Conservation (phyloP, 1,140 invertebrate genomes). For the Batillaria attramentaria region DNA sequence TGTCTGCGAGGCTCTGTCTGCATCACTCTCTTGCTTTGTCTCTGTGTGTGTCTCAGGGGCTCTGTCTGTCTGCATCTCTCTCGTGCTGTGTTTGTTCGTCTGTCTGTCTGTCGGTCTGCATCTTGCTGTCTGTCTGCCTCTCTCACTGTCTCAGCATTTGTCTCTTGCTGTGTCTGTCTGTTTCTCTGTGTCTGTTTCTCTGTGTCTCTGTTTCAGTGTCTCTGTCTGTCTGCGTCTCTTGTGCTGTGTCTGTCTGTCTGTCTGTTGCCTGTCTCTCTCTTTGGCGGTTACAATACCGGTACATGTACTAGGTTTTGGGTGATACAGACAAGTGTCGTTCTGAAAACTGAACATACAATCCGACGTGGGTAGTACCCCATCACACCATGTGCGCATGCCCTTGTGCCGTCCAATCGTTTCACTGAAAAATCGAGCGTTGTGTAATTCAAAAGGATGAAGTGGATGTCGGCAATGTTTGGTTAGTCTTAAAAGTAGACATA, state of each 20-base stretch:
- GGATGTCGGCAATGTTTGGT: too few relatives aligned
- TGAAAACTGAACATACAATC: too few relatives aligned
- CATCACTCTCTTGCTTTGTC: not conserved
- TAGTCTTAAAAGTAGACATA: too few relatives aligned
- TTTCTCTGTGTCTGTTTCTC: constrained; percentile 3
- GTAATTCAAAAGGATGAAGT: too few relatives aligned
- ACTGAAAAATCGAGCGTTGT: too few relatives aligned
- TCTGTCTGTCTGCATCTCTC: not conserved
- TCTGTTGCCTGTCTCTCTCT: constrained; percentile 6
- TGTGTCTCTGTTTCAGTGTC: not conserved
- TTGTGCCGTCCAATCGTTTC: too few relatives aligned
- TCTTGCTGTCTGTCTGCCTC: not conserved
- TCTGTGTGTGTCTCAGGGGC: not conserved
- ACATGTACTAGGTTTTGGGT: too few relatives aligned
- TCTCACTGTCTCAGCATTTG: not conserved
- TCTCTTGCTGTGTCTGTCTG: constrained; percentile 10
- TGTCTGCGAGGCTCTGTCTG: not conserved
- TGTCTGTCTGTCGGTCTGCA: not conserved
- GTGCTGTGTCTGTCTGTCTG: constrained; percentile 7
- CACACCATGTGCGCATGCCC: too few relatives aligned
- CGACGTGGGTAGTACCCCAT: too few relatives aligned
- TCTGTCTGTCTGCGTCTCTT: constrained; percentile 1
- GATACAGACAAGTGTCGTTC: too few relatives aligned
- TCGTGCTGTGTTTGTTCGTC: not conserved
- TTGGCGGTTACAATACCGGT: too few relatives aligned